These are phyloP conservation scores for Tragulus kanchil DNA, from an alignment of 2,113 vertebrate species.

Conservation along the genomic window DNA sequence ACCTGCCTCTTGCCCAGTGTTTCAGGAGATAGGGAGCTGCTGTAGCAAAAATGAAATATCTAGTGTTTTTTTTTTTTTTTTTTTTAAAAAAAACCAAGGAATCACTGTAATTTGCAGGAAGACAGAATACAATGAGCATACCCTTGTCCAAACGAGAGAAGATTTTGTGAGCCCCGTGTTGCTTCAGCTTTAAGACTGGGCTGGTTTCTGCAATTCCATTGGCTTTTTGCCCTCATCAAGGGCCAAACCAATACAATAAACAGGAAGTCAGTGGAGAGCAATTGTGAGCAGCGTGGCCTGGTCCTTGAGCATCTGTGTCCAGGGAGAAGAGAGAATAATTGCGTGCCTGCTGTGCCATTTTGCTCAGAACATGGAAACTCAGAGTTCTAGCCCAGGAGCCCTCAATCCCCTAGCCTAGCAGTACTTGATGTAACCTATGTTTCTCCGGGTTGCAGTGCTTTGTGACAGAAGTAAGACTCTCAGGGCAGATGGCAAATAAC, in stretches of 20 bases:
- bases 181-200: neutral
- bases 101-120: constrained; percentile 84
- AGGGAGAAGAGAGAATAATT: neutral
- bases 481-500: neutral
- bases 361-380: neutral
- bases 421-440: neutral
- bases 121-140: constrained; percentile 84
- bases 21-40: constrained; percentile 31
- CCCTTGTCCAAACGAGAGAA: constrained; percentile 74
- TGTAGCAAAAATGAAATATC: constrained; percentile 80
- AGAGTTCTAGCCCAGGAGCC: neutral
- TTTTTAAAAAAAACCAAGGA: constrained; percentile 61
- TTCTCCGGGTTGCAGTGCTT: neutral
- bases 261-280: neutral
- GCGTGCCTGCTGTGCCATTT: neutral
- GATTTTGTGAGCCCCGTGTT: constrained; percentile 54
- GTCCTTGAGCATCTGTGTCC: neutral
- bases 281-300: neutral
- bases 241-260: neutral
- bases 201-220: neutral
- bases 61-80: constrained; percentile 61
- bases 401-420: neutral
- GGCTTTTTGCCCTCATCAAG: neutral
- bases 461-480: constrained; percentile 16
- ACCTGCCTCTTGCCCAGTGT: neutral